Evolutionary conservation across 2,797 vertebrate species (phyloP), one percentile per base, ranked within the genome.

Genomic region (Gymnoscopelus braueri): DNA sequence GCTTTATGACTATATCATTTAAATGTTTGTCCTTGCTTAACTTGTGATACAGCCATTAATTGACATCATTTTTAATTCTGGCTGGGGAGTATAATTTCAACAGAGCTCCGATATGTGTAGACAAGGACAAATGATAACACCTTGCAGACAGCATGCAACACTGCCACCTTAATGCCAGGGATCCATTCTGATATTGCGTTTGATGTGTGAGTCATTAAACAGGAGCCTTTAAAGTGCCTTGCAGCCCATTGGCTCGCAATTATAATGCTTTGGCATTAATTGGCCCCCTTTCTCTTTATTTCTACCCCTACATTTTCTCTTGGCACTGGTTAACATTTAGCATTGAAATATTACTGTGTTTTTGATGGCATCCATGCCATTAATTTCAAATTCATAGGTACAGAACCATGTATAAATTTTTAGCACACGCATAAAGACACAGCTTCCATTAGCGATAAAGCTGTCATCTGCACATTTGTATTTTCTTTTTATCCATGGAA

Each of bases 41-140:
- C 79, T 80, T 77, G 49, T 53, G 65, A 62, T 78, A 50, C 74
- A 69, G 74, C 62, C 73, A 7, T 91, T 92, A 93, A 90, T 95
- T 94, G 93, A 90, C 89, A 91, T 88, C 82, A 81, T 83, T 89
- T 90, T 85, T 79, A 59, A 92, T 91, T 88, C 90, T 84, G 84
- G 80, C 75, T 89, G 90, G 89, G 89, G 88, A 88, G 81, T 84
- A 83, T 95, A 93, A 95, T 95, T 95, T 95, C 86, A 93, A 94
- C 95, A 92, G 91, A 80, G 85, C 87, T 85, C 88, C 92, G 92
- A 90, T 88, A 89, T 95, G 95, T 93, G 90, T 85, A 91, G 95
- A 96, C 96, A 96, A 96, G 94, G 95, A 97, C 94, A 97, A 97
- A 98, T 95, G 95, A 93, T 82, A 82, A 84, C 91, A 88, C 93